phyloP scores from a whole-genome alignment of 2,113 vertebrate genomes.

The Ellobius talpinus region DNA sequence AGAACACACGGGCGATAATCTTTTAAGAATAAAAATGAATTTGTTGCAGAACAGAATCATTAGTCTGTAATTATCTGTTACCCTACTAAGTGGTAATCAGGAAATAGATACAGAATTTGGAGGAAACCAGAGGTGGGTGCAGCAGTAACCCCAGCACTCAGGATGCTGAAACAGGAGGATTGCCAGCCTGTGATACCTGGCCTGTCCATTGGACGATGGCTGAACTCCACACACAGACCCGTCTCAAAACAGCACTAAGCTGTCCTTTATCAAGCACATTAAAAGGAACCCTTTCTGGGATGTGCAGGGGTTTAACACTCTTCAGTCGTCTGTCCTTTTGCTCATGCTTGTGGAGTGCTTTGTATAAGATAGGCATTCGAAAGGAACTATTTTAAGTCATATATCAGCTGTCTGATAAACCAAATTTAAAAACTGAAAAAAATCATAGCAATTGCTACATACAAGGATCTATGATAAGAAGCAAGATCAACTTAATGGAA shows the following conservation, averaged over 20 bases:
- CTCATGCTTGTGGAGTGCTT: neutral
- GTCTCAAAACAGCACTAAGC: neutral
- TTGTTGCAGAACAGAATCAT: neutral
- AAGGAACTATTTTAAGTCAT: neutral
- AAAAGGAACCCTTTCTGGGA: neutral
- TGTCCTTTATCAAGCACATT: neutral
- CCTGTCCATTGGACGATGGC: neutral
- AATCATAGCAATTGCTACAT: neutral
- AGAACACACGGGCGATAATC: neutral
- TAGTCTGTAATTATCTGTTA: neutral
- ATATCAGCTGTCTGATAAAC: neutral
- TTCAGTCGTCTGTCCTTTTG: neutral
- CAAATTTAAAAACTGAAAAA: conserved; percentile 45
- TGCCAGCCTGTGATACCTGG: neutral
- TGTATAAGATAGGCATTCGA: neutral
- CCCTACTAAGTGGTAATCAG: conserved; percentile 10
- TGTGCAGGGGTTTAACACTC: neutral
- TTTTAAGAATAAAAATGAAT: neutral
- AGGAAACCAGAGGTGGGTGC: neutral
- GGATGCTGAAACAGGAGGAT: neutral
- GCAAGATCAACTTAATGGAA: neutral
- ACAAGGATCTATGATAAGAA: neutral
- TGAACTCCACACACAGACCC: no score
- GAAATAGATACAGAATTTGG: neutral
- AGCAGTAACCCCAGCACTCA: neutral